Conservation (phyloP, 2,797 vertebrate genomes). For the Pampus argenteus region DNA sequence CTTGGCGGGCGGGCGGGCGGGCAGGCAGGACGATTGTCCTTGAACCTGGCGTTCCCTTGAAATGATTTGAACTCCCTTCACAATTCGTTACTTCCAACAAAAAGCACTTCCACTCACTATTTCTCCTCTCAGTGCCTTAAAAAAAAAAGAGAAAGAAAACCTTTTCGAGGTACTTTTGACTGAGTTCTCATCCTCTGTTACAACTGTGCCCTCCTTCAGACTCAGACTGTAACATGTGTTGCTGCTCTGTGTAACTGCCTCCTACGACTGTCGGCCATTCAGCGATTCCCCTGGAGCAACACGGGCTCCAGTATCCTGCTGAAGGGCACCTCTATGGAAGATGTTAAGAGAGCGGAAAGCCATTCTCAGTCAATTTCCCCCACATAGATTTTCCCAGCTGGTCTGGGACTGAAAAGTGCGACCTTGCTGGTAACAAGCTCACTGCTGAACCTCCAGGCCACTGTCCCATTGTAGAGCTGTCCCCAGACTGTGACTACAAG, state of each 20-base stretch:
- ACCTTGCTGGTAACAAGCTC: slow-evolving; percentile 67
- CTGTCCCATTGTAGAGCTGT: slow-evolving; percentile 38
- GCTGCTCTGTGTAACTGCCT: slow-evolving; percentile 33
- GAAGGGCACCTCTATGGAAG: slow-evolving; percentile 67
- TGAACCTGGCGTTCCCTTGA: slow-evolving; percentile 45
- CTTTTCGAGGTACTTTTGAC: slow-evolving; percentile 38
- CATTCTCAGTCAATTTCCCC: slow-evolving; percentile 69
- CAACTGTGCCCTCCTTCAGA: slow-evolving; percentile 44
- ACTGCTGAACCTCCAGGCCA: slow-evolving; percentile 52
- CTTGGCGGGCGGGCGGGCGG: slow-evolving; percentile 26
- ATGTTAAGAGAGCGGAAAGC: slow-evolving; percentile 55
- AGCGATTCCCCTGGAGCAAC: slow-evolving; percentile 34
- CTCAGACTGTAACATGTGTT: slow-evolving; percentile 31
- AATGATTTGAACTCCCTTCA: slow-evolving; percentile 53
- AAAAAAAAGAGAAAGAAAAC: slow-evolving; percentile 1
- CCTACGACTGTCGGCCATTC: slow-evolving; percentile 30
- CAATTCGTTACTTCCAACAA: slow-evolving; percentile 45
- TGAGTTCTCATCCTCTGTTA: slow-evolving; percentile 36
- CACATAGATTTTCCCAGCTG: slow-evolving; percentile 52
- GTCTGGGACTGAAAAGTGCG: slow-evolving; percentile 37
- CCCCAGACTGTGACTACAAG: slow-evolving; percentile 53
- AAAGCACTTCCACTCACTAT: slow-evolving; percentile 34
- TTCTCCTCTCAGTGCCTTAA: slow-evolving; percentile 32
- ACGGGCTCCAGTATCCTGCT: slow-evolving; percentile 45
- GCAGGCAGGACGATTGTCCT: slow-evolving; percentile 43